phyloP scores from a whole-genome alignment of 2,888 invertebrate species.

The Acanthococcus lagerstroemiae region DNA sequence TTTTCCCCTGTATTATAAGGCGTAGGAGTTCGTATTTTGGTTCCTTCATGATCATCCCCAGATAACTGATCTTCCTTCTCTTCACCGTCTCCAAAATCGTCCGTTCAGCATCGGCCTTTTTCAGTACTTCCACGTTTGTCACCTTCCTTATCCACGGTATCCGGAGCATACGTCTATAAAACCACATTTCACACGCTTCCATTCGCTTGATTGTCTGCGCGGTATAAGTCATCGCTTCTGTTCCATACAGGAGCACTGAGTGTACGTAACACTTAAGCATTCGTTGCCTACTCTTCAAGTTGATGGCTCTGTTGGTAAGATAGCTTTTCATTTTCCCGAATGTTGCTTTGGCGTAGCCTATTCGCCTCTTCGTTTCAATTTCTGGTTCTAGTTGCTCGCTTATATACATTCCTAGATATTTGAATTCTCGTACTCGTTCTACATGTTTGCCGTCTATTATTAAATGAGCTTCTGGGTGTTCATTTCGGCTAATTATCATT shows the following conservation, averaged over 20 bases:
- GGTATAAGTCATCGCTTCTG: constrained; percentile 15
- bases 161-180: too few relatives aligned
- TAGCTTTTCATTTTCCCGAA: constrained; percentile 10
- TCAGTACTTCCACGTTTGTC: too few relatives aligned
- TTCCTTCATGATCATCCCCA: too few relatives aligned
- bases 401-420: constrained; percentile 6
- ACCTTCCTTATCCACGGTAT: too few relatives aligned
- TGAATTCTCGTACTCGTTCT: constrained; percentile 1
- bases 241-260: constrained; percentile 22
- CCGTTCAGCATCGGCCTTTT: too few relatives aligned
- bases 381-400: too few relatives aligned
- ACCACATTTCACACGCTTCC: constrained; percentile 26
- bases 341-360: constrained; percentile 1
- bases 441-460: background rate
- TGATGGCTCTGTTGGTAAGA: constrained; percentile 12
- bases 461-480: background rate
- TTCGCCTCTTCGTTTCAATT: constrained; percentile 3
- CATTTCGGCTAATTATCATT: background rate
- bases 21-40: too few relatives aligned
- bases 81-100: too few relatives aligned
- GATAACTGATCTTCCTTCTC: too few relatives aligned
- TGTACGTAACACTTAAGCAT: constrained; percentile 26
- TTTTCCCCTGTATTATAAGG: too few relatives aligned
- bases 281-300: constrained; percentile 7
- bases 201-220: constrained; percentile 14